A percentile compares a stretch with the other conserved stretches of the same genome.
Conservation (phyloP, 2,113 vertebrate species). For the Piprites chloris region DNA sequence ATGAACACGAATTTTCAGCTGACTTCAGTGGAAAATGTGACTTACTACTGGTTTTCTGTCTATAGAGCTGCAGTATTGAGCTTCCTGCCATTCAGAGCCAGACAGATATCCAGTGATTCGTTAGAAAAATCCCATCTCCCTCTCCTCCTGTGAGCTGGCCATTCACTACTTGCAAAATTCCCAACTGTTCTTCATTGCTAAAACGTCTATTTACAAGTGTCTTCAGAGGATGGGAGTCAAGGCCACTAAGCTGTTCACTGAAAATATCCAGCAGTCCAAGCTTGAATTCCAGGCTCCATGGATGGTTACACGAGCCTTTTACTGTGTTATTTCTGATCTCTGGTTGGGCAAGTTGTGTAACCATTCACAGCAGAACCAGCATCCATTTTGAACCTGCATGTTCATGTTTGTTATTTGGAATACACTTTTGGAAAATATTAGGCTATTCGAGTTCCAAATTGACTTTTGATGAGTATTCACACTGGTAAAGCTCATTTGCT, state of each 20-base stretch:
- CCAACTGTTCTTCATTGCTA: not conserved
- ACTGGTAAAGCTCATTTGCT: conserved; percentile 57
- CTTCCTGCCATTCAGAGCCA: conserved; percentile 23
- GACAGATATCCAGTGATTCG: not conserved
- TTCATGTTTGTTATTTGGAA: conserved; percentile 61
- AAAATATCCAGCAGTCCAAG: not conserved
- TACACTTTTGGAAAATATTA: conserved; percentile 57
- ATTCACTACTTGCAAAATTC: not conserved
- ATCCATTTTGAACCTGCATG: conserved; percentile 37
- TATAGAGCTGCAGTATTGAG: conserved; percentile 36
- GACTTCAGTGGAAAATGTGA: conserved; percentile 54
- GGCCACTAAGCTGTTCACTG: not conserved
- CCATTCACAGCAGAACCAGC: conserved; percentile 44
- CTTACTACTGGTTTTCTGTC: conserved; percentile 64
- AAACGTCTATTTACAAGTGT: not conserved
- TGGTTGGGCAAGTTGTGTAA: conserved; percentile 7
- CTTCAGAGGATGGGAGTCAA: not conserved
- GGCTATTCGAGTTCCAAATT: conserved; percentile 60
- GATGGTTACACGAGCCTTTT: not conserved
- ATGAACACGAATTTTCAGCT: not conserved
- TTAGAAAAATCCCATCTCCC: not conserved
- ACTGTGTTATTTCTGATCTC: not conserved
- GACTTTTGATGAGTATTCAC: conserved; percentile 61
- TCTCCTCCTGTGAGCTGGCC: not conserved
- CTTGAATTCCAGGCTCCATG: not conserved